Evolutionary conservation across 2,888 invertebrate genomes (phyloP).

Genomic region (Ophonus ardosiacus): DNA sequence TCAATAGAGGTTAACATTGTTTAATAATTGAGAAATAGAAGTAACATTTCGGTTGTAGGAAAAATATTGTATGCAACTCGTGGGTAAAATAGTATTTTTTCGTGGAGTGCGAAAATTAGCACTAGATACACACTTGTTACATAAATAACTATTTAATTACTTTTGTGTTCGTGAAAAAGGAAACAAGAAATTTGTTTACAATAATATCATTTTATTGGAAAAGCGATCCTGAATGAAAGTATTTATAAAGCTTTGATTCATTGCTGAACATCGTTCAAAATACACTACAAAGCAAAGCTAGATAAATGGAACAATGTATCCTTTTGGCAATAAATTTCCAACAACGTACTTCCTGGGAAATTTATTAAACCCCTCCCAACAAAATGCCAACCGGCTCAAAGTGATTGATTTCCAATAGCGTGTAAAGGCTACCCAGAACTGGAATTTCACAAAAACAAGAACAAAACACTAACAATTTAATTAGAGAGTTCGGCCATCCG

Average conservation of each 20-base stretch:
- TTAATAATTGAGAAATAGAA: no score
- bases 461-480: conserved; percentile 48
- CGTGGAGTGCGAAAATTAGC: no score
- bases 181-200: neutral
- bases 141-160: no score
- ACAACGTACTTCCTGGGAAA: conserved; percentile 15
- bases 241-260: neutral
- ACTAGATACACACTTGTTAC: no score
- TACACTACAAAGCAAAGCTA: neutral
- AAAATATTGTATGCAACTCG: no score
- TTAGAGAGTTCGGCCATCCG: conserved; percentile 44
- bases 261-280: neutral
- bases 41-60: no score
- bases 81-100: no score
- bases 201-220: neutral
- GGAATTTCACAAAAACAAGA: conserved; percentile 47
- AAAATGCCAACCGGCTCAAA: conserved; percentile 1
- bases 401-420: conserved; percentile 41
- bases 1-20: no score
- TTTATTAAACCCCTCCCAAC: conserved; percentile 2
- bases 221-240: neutral
- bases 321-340: conserved; percentile 1
- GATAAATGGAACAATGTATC: conserved; percentile 3
- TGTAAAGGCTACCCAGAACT: conserved; percentile 22
- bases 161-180: neutral